Evolutionary conservation across 2,113 vertebrate species (phyloP).

Genomic region (Pituophis catenifer): DNA sequence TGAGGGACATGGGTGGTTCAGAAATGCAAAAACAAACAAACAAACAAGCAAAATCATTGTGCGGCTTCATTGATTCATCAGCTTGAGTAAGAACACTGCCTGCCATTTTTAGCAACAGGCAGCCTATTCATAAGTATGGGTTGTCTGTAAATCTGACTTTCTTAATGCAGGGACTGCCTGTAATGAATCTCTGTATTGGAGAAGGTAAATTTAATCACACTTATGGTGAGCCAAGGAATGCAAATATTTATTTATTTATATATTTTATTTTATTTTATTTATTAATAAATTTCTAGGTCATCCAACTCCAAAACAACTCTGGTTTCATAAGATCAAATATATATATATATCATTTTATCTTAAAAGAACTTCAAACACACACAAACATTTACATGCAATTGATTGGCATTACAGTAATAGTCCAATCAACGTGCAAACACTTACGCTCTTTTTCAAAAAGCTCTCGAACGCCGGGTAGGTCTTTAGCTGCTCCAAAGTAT

Average conservation of each 20-base stretch:
- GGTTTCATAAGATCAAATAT: background rate
- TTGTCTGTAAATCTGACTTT: background rate
- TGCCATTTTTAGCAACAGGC: background rate
- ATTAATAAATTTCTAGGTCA: background rate
- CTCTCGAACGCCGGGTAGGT: slow-evolving; percentile 92
- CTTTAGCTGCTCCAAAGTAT: slow-evolving; percentile 96
- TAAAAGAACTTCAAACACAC: background rate
- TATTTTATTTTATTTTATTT: background rate
- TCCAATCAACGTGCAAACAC: slow-evolving; percentile 51
- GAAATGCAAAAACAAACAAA: background rate
- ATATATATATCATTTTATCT: background rate
- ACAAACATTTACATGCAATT: background rate
- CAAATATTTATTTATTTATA: background rate
- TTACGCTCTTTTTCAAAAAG: slow-evolving; percentile 96
- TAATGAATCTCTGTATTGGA: background rate
- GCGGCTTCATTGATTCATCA: background rate
- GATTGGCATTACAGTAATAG: background rate
- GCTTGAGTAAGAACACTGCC: background rate
- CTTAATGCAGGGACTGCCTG: background rate
- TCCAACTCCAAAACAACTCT: background rate
- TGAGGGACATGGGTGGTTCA: background rate
- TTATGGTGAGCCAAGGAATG: background rate
- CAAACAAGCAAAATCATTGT: background rate
- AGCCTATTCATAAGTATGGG: background rate
- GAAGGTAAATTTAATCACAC: background rate